These are phyloP conservation scores for Paralvinella palmiformis DNA, from an alignment of 1,140 invertebrate species.

Conservation along the genomic window DNA sequence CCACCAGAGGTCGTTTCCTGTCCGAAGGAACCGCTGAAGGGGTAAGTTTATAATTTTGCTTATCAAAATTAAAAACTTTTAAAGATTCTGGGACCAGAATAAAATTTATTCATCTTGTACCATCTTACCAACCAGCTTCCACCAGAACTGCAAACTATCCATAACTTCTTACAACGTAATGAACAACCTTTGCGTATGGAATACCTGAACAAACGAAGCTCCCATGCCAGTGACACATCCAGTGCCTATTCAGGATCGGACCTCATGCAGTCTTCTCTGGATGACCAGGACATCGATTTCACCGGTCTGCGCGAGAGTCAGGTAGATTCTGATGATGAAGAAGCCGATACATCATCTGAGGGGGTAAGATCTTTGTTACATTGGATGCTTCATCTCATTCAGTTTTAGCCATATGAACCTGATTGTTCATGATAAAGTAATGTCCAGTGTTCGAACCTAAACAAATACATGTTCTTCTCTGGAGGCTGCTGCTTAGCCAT, in stretches of 20 bases:
- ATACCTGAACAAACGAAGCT: slow-evolving; percentile 65
- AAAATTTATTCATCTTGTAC: not conserved
- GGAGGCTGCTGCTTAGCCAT: no score
- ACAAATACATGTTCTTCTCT: no score
- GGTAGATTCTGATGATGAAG: slow-evolving; percentile 79
- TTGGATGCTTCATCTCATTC: no score
- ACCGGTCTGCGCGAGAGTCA: slow-evolving; percentile 88
- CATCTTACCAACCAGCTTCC: slow-evolving; percentile 29
- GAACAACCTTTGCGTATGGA: slow-evolving; percentile 43
- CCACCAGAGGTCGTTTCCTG: not conserved
- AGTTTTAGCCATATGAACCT: no score
- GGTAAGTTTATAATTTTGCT: not conserved
- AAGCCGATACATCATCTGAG: no score
- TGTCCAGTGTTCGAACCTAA: no score
- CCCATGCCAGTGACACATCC: slow-evolving; percentile 87
- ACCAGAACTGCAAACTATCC: slow-evolving; percentile 31
- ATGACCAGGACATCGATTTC: slow-evolving; percentile 72
- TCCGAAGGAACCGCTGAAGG: not conserved
- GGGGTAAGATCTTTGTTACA: no score
- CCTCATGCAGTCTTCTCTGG: slow-evolving; percentile 72
- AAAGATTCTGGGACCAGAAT: not conserved
- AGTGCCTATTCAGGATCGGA: slow-evolving; percentile 73
- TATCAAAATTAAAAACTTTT: not conserved
- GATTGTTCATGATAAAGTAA: no score
- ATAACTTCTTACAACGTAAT: slow-evolving; percentile 29